Evolutionary conservation across 2,888 invertebrate genomes (phyloP).

Genomic region (Melolontha melolontha): DNA sequence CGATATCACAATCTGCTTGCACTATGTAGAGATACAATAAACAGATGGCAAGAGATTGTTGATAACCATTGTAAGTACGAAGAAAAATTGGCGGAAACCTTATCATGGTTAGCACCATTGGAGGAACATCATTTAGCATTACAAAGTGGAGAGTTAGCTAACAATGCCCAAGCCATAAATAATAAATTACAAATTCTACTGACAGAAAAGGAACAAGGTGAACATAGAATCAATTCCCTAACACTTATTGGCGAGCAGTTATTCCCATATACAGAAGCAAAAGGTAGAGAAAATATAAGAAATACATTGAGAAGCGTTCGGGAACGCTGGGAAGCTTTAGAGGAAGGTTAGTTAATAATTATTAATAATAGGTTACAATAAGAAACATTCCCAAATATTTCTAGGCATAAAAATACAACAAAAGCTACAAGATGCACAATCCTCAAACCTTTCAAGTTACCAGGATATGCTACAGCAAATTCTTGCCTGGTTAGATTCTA

Average conservation of each 20-base stretch:
- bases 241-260: constrained; percentile 87
- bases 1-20: constrained; percentile 85
- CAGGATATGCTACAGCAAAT: constrained; percentile 88
- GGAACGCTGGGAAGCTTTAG: constrained; percentile 89
- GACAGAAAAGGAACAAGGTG: constrained; percentile 87
- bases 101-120: constrained; percentile 81
- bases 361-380: neutral
- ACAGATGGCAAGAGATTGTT: constrained; percentile 85
- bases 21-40: constrained; percentile 87
- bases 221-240: constrained; percentile 80
- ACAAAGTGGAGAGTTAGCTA: constrained; percentile 72
- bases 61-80: constrained; percentile 86
- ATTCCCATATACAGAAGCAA: constrained; percentile 92
- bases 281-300: constrained; percentile 90
- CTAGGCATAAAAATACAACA: constrained; percentile 80
- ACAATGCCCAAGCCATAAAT: constrained; percentile 73
- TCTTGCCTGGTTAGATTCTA: constrained; percentile 85
- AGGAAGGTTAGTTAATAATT: constrained; percentile 70
- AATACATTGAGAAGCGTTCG: constrained; percentile 83
- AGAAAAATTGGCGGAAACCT: constrained; percentile 79
- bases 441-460: constrained; percentile 85
- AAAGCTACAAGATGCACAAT: constrained; percentile 86
- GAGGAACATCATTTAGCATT: constrained; percentile 78
- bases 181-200: constrained; percentile 79
- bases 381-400: neutral